Percentiles rank a stretch among this genome's conserved stretches.
Conservation (phyloP, 2,113 vertebrate genomes). For the Saguinus midas region DNA sequence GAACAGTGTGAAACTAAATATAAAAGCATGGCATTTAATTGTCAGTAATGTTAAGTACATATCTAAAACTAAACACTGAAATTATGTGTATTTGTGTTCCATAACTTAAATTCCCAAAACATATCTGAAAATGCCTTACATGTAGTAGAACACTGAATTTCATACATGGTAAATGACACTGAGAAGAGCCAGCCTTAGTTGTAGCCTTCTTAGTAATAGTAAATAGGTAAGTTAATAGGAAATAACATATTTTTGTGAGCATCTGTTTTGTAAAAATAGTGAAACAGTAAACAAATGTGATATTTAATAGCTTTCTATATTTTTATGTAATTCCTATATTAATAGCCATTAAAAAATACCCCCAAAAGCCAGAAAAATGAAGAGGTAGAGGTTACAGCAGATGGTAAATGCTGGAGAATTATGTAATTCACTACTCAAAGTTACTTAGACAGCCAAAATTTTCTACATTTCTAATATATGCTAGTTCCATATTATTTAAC, state of each 20-base stretch:
- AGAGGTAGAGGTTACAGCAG: not conserved
- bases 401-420: conserved; percentile 6
- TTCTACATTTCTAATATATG: conserved; percentile 29
- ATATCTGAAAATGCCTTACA: not conserved
- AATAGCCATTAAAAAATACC: conserved; percentile 1
- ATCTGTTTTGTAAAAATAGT: conserved; percentile 35
- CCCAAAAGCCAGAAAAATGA: conserved; percentile 1
- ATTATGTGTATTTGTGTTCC: not conserved
- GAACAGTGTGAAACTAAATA: conserved; percentile 27
- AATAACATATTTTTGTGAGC: not conserved
- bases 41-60: not conserved
- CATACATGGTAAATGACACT: not conserved
- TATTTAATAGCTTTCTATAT: not conserved
- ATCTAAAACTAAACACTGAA: conserved; percentile 30
- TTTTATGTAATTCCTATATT: conserved; percentile 20
- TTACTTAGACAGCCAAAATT: conserved; percentile 38
- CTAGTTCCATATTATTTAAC: conserved; percentile 3
- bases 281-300: not conserved
- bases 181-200: not conserved
- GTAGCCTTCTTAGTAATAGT: not conserved
- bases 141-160: conserved; percentile 3
- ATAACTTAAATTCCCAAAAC: not conserved
- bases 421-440: not conserved
- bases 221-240: not conserved
- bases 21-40: not conserved